These are phyloP conservation scores for Epinotia ramella DNA, from an alignment of 2,888 invertebrate genomes.

Conservation along the genomic window DNA sequence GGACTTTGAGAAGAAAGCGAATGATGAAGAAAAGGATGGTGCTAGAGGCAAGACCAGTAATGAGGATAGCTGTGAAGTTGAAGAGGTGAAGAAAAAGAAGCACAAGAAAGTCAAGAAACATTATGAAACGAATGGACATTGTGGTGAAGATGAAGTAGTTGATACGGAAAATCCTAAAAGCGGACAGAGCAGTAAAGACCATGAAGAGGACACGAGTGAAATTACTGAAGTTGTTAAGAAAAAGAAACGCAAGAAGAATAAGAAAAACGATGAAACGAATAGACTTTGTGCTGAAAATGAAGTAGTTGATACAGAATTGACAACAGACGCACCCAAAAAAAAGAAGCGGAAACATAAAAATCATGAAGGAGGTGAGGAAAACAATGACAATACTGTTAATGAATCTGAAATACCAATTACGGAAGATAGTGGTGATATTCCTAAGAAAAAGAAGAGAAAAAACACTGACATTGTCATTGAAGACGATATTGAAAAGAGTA, in stretches of 20 bases:
- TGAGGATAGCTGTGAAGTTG: constrained; percentile 8
- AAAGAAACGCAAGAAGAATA: constrained; percentile 35
- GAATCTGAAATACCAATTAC: constrained; percentile 15
- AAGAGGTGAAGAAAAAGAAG: constrained; percentile 25
- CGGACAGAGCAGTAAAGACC: not conserved
- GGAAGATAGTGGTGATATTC: constrained; percentile 18
- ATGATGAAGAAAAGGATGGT: not conserved
- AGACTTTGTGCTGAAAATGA: constrained; percentile 29
- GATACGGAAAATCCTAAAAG: not conserved
- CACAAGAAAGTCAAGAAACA: constrained; percentile 37
- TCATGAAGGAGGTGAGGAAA: constrained; percentile 31
- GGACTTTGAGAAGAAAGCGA: constrained; percentile 62
- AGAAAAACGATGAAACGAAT: constrained; percentile 26
- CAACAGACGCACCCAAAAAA: constrained; percentile 51
- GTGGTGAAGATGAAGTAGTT: constrained; percentile 41
- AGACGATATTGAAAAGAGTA: constrained; percentile 14
- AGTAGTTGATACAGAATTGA: constrained; percentile 38
- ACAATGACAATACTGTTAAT: not conserved
- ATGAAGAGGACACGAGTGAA: not conserved
- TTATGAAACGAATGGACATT: constrained; percentile 16
- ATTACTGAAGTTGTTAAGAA: not conserved
- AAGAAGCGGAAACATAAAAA: constrained; percentile 51
- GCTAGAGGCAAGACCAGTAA: not conserved
- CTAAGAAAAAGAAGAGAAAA: constrained; percentile 45
- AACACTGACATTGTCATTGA: constrained; percentile 5